These are phyloP conservation scores for Spialia ferax DNA, from an alignment of 2,888 invertebrate species.

Conservation along the genomic window DNA sequence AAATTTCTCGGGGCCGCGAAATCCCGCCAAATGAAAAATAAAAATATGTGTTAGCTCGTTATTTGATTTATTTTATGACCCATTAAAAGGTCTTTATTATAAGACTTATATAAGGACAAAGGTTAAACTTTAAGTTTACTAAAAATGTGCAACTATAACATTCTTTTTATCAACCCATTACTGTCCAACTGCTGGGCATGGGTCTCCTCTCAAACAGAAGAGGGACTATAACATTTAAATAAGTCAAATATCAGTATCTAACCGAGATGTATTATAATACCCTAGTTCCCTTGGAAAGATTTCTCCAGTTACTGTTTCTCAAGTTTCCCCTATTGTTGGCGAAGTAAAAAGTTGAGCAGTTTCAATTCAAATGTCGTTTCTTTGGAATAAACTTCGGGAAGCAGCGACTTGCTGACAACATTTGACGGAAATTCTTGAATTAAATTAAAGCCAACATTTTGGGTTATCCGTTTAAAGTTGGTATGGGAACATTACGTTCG, in stretches of 20 bases:
- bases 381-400: conserved; percentile 7
- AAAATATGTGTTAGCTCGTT: no score
- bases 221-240: neutral
- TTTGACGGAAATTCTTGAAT: conserved; percentile 10
- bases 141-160: no score
- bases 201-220: no score
- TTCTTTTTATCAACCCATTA: no score
- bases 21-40: no score
- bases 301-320: neutral
- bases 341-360: conserved; percentile 21
- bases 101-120: no score
- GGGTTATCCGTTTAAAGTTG: neutral
- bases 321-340: conserved; percentile 8
- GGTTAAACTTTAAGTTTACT: no score
- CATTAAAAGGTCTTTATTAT: no score
- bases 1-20: no score
- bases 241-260: neutral
- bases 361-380: conserved; percentile 17
- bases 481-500: neutral
- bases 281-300: neutral
- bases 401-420: conserved; percentile 20
- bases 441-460: neutral
- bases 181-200: no score
- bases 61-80: no score
- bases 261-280: neutral